Conservation (phyloP, 2,888 invertebrate species). For the Allophyes oxyacanthae region DNA sequence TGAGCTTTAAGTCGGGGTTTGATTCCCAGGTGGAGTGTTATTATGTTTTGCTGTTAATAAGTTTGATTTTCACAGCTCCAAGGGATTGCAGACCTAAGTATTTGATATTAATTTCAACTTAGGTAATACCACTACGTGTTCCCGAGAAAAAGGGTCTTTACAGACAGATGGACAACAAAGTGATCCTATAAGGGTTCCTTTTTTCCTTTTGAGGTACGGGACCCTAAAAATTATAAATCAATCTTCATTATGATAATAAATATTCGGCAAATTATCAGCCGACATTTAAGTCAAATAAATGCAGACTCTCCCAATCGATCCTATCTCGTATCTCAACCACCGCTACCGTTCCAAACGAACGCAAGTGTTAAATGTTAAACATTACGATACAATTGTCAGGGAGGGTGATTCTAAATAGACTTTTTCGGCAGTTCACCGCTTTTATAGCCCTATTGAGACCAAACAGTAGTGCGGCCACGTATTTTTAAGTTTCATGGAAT, state of each 20-base stretch:
- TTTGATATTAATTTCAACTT: no score
- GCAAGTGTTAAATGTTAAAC: constrained; percentile 50
- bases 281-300: constrained; percentile 2
- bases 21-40: no score
- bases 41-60: no score
- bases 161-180: no score
- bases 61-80: no score
- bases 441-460: constrained; percentile 48
- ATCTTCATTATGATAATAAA: not conserved
- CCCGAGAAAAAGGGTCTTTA: no score
- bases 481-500: constrained; percentile 1
- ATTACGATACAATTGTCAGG: constrained; percentile 54
- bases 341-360: constrained; percentile 7
- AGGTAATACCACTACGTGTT: no score
- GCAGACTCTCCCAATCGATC: constrained; percentile 9
- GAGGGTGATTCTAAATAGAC: constrained; percentile 46
- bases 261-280: not conserved
- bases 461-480: constrained; percentile 22
- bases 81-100: no score
- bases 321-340: constrained; percentile 31
- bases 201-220: no score
- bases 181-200: no score
- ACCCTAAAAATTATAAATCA: no score
- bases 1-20: no score
- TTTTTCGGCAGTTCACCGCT: constrained; percentile 52